These are phyloP conservation scores for Paradisaea rubra DNA, from an alignment of 2,113 vertebrate genomes.

Conservation along the genomic window DNA sequence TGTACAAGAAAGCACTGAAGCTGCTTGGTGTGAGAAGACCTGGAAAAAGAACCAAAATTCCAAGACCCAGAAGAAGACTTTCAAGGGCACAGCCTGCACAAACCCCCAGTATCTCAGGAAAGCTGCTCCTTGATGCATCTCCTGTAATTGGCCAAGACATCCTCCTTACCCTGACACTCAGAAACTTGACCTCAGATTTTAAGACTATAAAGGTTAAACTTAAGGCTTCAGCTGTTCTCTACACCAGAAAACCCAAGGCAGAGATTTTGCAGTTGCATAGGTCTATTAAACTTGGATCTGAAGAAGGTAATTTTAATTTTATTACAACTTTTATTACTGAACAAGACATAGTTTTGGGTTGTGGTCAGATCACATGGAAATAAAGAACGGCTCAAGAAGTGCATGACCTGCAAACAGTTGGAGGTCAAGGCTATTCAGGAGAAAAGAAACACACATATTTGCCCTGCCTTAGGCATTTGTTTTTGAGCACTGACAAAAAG, in stretches of 20 bases:
- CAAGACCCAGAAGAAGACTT: background rate
- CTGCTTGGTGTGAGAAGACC: conserved; percentile 18
- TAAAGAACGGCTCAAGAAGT: background rate
- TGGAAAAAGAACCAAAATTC: background rate
- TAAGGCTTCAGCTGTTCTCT: conserved; percentile 47
- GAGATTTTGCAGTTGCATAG: conserved; percentile 24
- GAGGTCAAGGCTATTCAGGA: background rate
- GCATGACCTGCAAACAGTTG: background rate
- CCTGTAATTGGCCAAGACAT: conserved; percentile 47
- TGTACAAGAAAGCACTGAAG: conserved; percentile 55
- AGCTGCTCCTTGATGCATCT: conserved; percentile 12
- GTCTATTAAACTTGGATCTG: conserved; percentile 18
- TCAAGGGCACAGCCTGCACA: background rate
- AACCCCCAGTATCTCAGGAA: conserved; percentile 10
- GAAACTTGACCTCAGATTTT: conserved; percentile 8
- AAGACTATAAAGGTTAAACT: conserved; percentile 36
- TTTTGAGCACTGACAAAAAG: background rate
- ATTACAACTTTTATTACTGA: background rate
- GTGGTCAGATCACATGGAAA: background rate
- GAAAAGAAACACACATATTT: background rate
- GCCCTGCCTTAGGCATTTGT: background rate
- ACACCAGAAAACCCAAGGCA: conserved; percentile 43
- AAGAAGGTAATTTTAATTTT: conserved; percentile 46
- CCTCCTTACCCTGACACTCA: conserved; percentile 11
- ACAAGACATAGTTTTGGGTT: background rate